These are phyloP conservation scores for Chorisops tibialis DNA, from an alignment of 2,888 invertebrate species.

Conservation along the genomic window DNA sequence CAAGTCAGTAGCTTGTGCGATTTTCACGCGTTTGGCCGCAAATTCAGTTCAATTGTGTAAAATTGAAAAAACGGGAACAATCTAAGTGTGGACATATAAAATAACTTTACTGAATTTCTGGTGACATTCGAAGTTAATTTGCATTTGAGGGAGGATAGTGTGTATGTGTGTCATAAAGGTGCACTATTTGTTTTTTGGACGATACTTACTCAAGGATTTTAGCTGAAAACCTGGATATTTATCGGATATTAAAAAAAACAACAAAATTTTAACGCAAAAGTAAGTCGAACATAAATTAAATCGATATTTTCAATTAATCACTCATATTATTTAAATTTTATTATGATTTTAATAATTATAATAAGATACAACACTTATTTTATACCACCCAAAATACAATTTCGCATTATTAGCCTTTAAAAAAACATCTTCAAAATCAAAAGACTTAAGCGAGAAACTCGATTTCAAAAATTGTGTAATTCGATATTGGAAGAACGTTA, in stretches of 20 bases:
- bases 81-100: neutral
- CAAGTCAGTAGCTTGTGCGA: constrained; percentile 22
- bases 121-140: neutral
- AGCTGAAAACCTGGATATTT: neutral
- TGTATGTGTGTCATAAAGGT: neutral
- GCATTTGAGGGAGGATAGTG: neutral
- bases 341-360: no score
- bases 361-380: no score
- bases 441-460: constrained; percentile 16
- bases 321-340: no score
- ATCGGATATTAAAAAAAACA: neutral
- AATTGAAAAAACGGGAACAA: neutral
- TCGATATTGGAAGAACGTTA: no score
- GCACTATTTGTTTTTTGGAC: no score
- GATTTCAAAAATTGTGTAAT: neutral
- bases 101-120: constrained; percentile 1
- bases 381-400: no score
- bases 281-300: neutral
- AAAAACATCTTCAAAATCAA: neutral
- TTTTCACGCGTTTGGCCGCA: constrained; percentile 26
- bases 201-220: neutral
- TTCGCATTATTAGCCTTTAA: no score
- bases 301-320: neutral
- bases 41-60: neutral
- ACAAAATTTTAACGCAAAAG: neutral